phyloP scores from a whole-genome alignment of 2,888 invertebrate species.

The Caradrina clavipalpis region DNA sequence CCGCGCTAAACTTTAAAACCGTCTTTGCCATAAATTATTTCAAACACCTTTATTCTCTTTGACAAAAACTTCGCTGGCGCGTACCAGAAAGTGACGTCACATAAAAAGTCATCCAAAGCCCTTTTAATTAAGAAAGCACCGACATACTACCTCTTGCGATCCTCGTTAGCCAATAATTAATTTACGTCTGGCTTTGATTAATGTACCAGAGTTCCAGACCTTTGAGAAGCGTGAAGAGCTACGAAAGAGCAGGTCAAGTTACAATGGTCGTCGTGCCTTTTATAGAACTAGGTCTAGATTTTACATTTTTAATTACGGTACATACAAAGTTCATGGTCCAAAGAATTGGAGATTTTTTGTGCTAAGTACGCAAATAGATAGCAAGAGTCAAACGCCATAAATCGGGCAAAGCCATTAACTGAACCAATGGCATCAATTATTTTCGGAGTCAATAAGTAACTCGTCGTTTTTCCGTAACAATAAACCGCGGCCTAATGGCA shows the following conservation, averaged over 20 bases:
- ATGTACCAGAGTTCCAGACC: slow-evolving; percentile 28
- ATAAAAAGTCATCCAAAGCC: slow-evolving; percentile 40
- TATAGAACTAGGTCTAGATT: background rate
- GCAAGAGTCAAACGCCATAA: slow-evolving; percentile 7
- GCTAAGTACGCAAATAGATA: slow-evolving; percentile 2
- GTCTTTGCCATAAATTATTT: slow-evolving; percentile 31
- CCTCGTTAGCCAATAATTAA: slow-evolving; percentile 54
- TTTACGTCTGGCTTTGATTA: slow-evolving; percentile 41
- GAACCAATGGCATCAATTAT: slow-evolving; percentile 38
- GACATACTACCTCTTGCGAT: slow-evolving; percentile 35
- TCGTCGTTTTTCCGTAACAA: slow-evolving; percentile 28
- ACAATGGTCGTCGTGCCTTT: background rate
- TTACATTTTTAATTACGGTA: slow-evolving; percentile 21
- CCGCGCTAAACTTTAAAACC: slow-evolving; percentile 4
- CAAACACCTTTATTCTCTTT: slow-evolving; percentile 4
- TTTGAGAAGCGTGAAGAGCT: background rate
- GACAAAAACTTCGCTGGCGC: slow-evolving; percentile 17
- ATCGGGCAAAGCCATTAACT: slow-evolving; percentile 27
- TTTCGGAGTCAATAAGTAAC: slow-evolving; percentile 39
- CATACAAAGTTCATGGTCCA: background rate
- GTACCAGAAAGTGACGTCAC: slow-evolving; percentile 26
- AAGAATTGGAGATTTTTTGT: background rate
- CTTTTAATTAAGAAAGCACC: slow-evolving; percentile 49
- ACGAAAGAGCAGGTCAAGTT: slow-evolving; percentile 19
- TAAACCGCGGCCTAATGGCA: slow-evolving; percentile 40